Percentiles rank a stretch among this genome's conserved stretches.
Conservation (phyloP, 2,113 vertebrate species). For the Callocephalon fimbriatum region DNA sequence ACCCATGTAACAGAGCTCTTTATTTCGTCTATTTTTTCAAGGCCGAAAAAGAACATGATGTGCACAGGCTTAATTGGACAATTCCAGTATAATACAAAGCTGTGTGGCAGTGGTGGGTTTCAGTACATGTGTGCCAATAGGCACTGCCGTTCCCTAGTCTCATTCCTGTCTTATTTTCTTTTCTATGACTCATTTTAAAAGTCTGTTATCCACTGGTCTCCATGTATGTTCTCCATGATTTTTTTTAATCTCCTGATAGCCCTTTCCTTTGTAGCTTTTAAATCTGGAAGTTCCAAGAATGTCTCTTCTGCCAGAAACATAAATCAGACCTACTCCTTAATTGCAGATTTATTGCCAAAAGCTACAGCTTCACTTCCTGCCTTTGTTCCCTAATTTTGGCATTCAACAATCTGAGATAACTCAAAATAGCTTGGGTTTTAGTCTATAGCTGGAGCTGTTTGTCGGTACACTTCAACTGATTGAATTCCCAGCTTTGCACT, state of each 20-base stretch:
- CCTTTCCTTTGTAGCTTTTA: not conserved
- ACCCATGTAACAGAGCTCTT: not conserved
- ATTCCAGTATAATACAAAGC: not conserved
- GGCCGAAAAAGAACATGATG: not conserved
- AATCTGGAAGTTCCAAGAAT: conserved; percentile 38
- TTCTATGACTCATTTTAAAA: not conserved
- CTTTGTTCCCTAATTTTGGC: conserved; percentile 65
- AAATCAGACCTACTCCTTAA: conserved; percentile 52
- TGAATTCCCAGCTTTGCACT: not conserved
- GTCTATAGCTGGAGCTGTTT: conserved; percentile 37
- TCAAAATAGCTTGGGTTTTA: conserved; percentile 50
- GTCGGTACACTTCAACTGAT: not conserved
- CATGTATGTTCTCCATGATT: not conserved
- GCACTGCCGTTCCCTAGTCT: not conserved
- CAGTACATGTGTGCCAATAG: not conserved
- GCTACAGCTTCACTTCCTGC: conserved; percentile 65
- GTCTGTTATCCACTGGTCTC: not conserved
- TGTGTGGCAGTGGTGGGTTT: not conserved
- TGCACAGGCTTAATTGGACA: not conserved
- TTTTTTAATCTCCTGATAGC: not conserved
- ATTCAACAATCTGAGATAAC: not conserved
- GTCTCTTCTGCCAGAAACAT: conserved; percentile 7
- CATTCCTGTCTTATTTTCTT: not conserved
- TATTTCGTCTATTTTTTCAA: not conserved
- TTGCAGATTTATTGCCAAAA: conserved; percentile 68